A percentile compares a stretch with the other conserved stretches of the same genome.
Conservation (phyloP, 1,140 invertebrate species). For the Halesus radiatus region DNA sequence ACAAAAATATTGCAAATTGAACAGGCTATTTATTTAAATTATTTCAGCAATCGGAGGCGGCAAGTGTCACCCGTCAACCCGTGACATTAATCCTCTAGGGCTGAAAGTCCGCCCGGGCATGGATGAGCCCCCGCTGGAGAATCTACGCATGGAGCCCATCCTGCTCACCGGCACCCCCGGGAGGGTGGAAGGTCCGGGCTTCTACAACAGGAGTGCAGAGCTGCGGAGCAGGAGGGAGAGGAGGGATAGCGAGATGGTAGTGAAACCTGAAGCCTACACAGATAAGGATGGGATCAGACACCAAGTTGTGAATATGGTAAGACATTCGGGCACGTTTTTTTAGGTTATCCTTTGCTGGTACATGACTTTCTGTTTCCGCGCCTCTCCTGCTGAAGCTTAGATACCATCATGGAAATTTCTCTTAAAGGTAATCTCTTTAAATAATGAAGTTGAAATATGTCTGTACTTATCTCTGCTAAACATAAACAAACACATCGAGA, state of each 20-base stretch:
- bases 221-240: slow-evolving; percentile 66
- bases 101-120: slow-evolving; percentile 61
- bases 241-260: slow-evolving; percentile 80
- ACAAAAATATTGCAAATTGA: too few species aligned
- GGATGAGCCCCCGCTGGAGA: slow-evolving; percentile 39
- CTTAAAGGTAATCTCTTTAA: too few species aligned
- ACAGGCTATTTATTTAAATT: slow-evolving; percentile 35
- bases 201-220: slow-evolving; percentile 41
- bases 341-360: too few species aligned
- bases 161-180: not conserved
- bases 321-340: too few species aligned
- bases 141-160: slow-evolving; percentile 18
- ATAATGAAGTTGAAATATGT: too few species aligned
- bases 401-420: too few species aligned
- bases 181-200: not conserved
- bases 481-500: too few species aligned
- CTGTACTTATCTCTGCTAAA: too few species aligned
- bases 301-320: slow-evolving; percentile 84
- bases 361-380: too few species aligned
- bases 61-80: too few species aligned
- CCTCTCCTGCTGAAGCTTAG: too few species aligned
- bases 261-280: slow-evolving; percentile 79
- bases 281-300: slow-evolving; percentile 79
- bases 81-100: slow-evolving; percentile 78
- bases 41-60: slow-evolving; percentile 71